These are phyloP conservation scores for Spheniscus mendiculus DNA, from an alignment of 2,113 vertebrate species.

Conservation along the genomic window DNA sequence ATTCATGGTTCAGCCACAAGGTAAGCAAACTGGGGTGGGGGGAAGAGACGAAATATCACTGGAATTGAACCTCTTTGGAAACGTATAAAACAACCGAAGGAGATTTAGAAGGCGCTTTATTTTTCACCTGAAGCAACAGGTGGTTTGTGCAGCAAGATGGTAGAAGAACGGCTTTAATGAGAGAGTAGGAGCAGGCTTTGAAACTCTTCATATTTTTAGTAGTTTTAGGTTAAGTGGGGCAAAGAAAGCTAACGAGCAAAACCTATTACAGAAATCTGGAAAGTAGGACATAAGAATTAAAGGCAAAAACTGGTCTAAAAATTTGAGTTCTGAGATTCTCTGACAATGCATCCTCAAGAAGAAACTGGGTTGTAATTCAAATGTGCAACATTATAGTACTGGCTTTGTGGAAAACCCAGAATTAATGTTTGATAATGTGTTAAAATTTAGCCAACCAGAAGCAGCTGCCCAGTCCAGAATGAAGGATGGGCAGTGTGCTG, in stretches of 20 bases:
- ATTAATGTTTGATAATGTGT: neutral
- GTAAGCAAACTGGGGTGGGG: neutral
- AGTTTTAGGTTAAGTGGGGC: neutral
- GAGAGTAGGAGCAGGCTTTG: neutral
- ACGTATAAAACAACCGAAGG: neutral
- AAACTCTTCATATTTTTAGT: neutral
- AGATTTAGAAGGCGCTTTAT: neutral
- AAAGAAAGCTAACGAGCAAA: neutral
- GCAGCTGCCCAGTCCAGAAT: neutral
- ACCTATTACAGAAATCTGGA: neutral
- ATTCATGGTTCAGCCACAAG: neutral
- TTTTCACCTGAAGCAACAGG: neutral
- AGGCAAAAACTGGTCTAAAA: neutral
- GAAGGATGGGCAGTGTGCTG: neutral
- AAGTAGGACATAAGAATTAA: neutral
- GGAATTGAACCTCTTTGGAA: neutral
- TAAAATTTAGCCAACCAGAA: neutral
- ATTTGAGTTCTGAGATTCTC: neutral
- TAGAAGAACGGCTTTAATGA: neutral
- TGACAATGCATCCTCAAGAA: neutral
- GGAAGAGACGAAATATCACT: neutral
- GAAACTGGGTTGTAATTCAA: neutral
- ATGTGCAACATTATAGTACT: neutral
- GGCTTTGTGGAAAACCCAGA: neutral
- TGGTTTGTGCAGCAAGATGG: neutral